Evolutionary conservation across 1,140 invertebrate genomes (phyloP).

Genomic region (Bombus picipes): DNA sequence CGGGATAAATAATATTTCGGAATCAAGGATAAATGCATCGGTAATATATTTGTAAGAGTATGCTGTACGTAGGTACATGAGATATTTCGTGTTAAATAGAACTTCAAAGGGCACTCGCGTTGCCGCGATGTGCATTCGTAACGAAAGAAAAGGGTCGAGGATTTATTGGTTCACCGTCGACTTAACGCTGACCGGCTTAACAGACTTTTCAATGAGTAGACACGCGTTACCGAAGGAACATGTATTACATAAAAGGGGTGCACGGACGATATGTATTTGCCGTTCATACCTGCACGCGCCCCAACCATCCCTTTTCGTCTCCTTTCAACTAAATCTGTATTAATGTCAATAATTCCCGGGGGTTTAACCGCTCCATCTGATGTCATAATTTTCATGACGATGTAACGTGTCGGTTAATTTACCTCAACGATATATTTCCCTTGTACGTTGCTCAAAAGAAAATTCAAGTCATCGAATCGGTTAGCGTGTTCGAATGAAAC

Average conservation of each 20-base stretch:
- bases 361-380: not conserved
- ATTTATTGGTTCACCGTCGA: constrained; percentile 44
- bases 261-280: constrained; percentile 6
- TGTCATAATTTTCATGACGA: constrained; percentile 29
- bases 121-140: not conserved
- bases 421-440: too few species aligned
- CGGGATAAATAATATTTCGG: constrained; percentile 15
- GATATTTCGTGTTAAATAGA: constrained; percentile 25
- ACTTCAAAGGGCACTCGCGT: constrained; percentile 33
- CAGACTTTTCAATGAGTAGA: constrained; percentile 33
- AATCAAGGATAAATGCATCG: not conserved
- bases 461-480: not conserved
- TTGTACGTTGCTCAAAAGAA: not conserved
- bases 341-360: constrained; percentile 13
- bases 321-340: constrained; percentile 49
- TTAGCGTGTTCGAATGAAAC: not conserved
- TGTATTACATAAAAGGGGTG: not conserved
- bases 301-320: constrained; percentile 18
- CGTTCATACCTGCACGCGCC: constrained; percentile 44
- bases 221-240: constrained; percentile 27
- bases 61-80: constrained; percentile 8
- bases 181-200: constrained; percentile 38
- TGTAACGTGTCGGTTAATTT: constrained; percentile 22
- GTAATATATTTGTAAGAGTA: constrained; percentile 5
- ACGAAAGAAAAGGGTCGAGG: not conserved